Base-by-base conservation (phyloP, 2,888 invertebrate genomes). In the Incurvaria masculella region DNA sequence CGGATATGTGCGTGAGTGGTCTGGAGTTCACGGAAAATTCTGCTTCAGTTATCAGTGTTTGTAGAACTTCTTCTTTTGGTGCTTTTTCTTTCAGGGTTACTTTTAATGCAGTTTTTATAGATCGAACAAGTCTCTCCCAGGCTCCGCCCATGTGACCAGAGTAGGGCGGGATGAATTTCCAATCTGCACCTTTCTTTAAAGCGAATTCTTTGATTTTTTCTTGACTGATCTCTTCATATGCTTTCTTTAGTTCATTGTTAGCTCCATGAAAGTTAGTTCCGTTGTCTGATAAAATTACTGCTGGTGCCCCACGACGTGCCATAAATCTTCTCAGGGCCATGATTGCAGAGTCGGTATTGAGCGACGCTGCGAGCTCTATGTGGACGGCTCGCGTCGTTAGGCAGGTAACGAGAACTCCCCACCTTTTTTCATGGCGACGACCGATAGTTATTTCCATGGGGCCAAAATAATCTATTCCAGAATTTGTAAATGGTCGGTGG, bases 1-100 rank as follows among this genome's bases (percentile, higher is more conserved):
- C 43, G 5, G 53, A 49, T 41, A 54, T 63, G 60, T 45, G 56
- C 68, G 73, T 65, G 45, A 70, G 63, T 51, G 70, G 69, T 56
- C 59, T 70, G 21, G 69, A 45, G 27, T 55, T 55, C 1, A 55
- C 50, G 1, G 48, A 8, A 0, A 42, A 43, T 23, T 55, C 55
- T 5, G 46, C 52, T 41, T 55, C 53, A 10, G 46, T 43, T 14
- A 54, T 18, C 5, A 52, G 19, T 0, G 53, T 56, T 1, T 26
- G 5, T 2, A 56, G 38, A 3, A 46, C 48, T 8, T 56, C 53
- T 10, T 23, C 38, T 2, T 42, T 45, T 1, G 55, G 54, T 1
- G 51, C 49, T 4, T 48, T 46, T n/a, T 51, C 50, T 14, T 52
- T 49, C 2, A 53, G 44, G 2, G 48, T 27, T 4, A 51, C 52